These are phyloP conservation scores for Sesia bembeciformis DNA, from an alignment of 2,888 invertebrate species.

Conservation along the genomic window DNA sequence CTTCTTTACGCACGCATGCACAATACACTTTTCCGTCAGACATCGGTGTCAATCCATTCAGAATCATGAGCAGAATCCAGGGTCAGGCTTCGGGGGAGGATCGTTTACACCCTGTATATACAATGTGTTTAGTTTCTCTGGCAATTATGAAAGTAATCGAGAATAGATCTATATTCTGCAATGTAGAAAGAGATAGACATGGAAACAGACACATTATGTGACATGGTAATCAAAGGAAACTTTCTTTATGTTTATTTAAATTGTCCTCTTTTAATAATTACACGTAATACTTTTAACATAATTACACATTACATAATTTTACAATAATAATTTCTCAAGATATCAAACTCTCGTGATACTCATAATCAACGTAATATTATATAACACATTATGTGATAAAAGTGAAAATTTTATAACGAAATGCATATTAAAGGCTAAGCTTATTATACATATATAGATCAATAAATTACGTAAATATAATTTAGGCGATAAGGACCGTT, in stretches of 20 bases:
- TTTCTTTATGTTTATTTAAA: slow-evolving; percentile 36
- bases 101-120: too few relatives aligned
- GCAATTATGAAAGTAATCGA: too few relatives aligned
- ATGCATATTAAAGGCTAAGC: slow-evolving; percentile 59
- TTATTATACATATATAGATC: slow-evolving; percentile 48
- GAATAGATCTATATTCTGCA: too few relatives aligned
- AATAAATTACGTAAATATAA: slow-evolving; percentile 71
- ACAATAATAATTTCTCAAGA: slow-evolving; percentile 72
- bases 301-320: slow-evolving; percentile 64
- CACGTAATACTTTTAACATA: slow-evolving; percentile 73
- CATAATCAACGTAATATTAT: slow-evolving; percentile 54
- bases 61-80: too few relatives aligned
- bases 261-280: slow-evolving; percentile 73
- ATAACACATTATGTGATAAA: slow-evolving; percentile 53
- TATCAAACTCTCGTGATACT: slow-evolving; percentile 64
- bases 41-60: too few relatives aligned
- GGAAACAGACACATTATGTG: too few relatives aligned
- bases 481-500: slow-evolving; percentile 54
- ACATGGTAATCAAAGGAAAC: too few relatives aligned
- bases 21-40: too few relatives aligned
- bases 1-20: too few relatives aligned
- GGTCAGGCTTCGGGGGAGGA: too few relatives aligned
- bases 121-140: too few relatives aligned
- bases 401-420: slow-evolving; percentile 57
- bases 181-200: too few relatives aligned